phyloP scores from a whole-genome alignment of 2,888 invertebrate species.

The Sthenelais limicola region DNA sequence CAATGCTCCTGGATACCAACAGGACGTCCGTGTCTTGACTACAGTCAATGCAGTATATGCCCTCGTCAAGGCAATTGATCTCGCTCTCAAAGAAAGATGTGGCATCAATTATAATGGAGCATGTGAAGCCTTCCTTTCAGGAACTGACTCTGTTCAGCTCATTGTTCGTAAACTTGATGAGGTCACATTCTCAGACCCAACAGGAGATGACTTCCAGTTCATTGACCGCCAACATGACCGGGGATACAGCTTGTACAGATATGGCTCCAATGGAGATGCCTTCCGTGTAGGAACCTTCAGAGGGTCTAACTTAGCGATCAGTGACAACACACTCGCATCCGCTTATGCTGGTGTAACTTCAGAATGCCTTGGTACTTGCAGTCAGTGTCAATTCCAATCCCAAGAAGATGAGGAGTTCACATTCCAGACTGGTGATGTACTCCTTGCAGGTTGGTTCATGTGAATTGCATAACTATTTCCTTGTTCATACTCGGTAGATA shows the following conservation, averaged over 20 bases:
- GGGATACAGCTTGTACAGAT: constrained; percentile 52
- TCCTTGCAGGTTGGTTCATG: constrained; percentile 60
- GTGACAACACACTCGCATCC: background rate
- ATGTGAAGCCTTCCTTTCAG: constrained; percentile 58
- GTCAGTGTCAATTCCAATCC: constrained; percentile 17
- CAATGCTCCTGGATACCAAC: constrained; percentile 44
- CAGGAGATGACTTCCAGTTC: constrained; percentile 55
- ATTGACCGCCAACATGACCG: constrained; percentile 50
- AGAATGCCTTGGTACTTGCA: constrained; percentile 53
- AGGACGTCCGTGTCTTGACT: constrained; percentile 64
- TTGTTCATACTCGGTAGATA: too few species aligned
- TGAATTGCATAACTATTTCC: too few species aligned
- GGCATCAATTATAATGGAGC: constrained; percentile 61
- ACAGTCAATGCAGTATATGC: constrained; percentile 72
- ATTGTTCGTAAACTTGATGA: constrained; percentile 58
- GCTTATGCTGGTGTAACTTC: constrained; percentile 53
- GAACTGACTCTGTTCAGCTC: constrained; percentile 49
- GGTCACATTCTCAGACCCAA: constrained; percentile 56
- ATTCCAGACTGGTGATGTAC: constrained; percentile 62
- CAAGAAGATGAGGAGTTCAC: constrained; percentile 25
- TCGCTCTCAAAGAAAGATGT: constrained; percentile 63
- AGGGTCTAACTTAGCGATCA: constrained; percentile 8
- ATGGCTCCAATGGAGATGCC: constrained; percentile 15
- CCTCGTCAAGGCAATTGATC: constrained; percentile 68
- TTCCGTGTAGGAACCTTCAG: constrained; percentile 11